A percentile compares a stretch with the other conserved stretches of the same genome.
phyloP scores from a whole-genome alignment of 2,888 invertebrate species.

The Hesperia comma region DNA sequence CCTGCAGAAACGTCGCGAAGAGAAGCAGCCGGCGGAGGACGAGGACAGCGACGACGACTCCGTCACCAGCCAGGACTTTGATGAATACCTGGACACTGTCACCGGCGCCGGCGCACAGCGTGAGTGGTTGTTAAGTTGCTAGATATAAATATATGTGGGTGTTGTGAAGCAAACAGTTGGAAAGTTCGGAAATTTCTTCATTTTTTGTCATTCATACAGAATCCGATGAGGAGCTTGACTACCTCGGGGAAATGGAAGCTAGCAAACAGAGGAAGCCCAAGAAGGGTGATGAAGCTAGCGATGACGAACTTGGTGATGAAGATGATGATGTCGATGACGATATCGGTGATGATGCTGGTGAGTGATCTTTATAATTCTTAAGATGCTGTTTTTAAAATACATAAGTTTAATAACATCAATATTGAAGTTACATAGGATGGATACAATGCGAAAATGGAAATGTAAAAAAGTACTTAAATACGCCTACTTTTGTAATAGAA shows the following conservation, averaged over 20 bases:
- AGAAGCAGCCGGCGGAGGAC: slow-evolving; percentile 64
- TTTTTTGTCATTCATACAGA: slow-evolving; percentile 43
- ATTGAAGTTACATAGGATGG: too few relatives aligned
- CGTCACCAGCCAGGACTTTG: slow-evolving; percentile 91
- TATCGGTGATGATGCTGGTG: slow-evolving; percentile 62
- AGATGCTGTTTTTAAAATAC: too few relatives aligned
- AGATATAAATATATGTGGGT: too few relatives aligned
- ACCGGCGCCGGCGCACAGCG: slow-evolving; percentile 65
- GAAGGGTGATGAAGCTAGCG: slow-evolving; percentile 52
- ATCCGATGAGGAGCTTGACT: slow-evolving; percentile 86
- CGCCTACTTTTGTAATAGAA: too few relatives aligned
- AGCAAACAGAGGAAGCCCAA: slow-evolving; percentile 58
- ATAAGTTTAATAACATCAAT: too few relatives aligned
- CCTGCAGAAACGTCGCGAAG: slow-evolving; percentile 76
- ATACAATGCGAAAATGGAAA: too few relatives aligned
- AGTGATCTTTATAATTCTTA: slow-evolving; percentile 36
- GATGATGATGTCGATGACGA: slow-evolving; percentile 67
- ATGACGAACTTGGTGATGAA: slow-evolving; percentile 55
- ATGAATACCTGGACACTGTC: slow-evolving; percentile 85
- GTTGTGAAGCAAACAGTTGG: too few relatives aligned
- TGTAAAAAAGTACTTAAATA: too few relatives aligned
- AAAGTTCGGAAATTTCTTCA: too few relatives aligned
- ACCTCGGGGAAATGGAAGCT: slow-evolving; percentile 84
- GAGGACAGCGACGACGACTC: slow-evolving; percentile 87
- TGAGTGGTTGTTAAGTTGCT: slow-evolving; percentile 35